Base-by-base conservation (phyloP, 1,140 invertebrate genomes). In the Lerema accius region DNA sequence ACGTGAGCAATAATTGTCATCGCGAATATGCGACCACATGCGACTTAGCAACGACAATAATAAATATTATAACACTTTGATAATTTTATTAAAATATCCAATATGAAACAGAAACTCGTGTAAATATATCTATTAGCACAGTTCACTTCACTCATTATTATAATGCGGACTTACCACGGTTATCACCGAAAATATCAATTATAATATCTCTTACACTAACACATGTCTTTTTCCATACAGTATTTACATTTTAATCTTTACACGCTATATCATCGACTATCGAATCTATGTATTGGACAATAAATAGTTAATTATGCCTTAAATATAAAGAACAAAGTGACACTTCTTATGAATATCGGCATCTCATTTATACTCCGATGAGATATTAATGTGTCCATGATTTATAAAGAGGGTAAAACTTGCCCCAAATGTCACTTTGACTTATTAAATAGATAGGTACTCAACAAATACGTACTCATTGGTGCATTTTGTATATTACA, bases 1-100 rank as follows among this genome's bases (percentile, higher is more conserved):
- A 80, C 49, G 71, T 81, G 78, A 81, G 78, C 78, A 80, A 76
- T 71, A 60, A 49, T 65, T 65, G 69, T 50, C 71, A 58, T 63
- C 46, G 46, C 42, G 7, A 26, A 9, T 58, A 9, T 1, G 10
- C 32, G 15, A 58, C 16, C 15, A 59, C 15, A 40, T 53, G 35
- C 28, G 28, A 32, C 28, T 32, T 32, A 32, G 4, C 28, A 7
- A 32, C 28, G 28, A 32, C 28, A 4, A 4, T 32, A 32, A 9
- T 32, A 32, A 32, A 32, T 50, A 35, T 28, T 7, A 37, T 51
- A 50, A 37, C 48, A 50, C 35, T 14, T 32, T 37, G 9, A 50
- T 39, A 51, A 17, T 39, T 39, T 39, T 39, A 39, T 39, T 51
- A 46, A 46, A 50, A 28, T 32, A 48, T 50, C 6, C 14, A 37